Conservation (phyloP, 2,888 invertebrate species). For the Eilema griseolum region DNA sequence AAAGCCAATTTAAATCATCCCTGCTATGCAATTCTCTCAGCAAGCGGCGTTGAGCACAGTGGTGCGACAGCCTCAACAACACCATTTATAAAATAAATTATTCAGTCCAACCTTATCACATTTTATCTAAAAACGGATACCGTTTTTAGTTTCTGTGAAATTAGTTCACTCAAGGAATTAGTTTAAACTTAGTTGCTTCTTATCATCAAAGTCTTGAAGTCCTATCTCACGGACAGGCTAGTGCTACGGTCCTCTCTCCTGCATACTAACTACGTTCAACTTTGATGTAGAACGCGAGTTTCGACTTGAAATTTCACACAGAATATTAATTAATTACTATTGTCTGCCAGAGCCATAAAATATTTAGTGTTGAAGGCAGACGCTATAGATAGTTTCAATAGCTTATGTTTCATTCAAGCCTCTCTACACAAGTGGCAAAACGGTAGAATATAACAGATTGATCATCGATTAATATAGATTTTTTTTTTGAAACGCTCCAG, state of each 20-base stretch:
- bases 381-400: no score
- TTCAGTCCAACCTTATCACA: not conserved
- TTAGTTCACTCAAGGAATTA: not conserved
- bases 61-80: no score
- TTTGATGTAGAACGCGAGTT: not conserved
- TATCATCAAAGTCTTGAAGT: slow-evolving; percentile 4
- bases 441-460: no score
- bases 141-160: not conserved
- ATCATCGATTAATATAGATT: no score
- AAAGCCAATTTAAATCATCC: no score
- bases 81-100: not conserved
- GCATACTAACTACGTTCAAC: slow-evolving; percentile 2
- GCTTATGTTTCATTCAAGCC: no score
- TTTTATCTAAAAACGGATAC: not conserved
- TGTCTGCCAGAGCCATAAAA: not conserved
- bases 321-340: not conserved
- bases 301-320: not conserved
- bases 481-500: no score
- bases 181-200: not conserved
- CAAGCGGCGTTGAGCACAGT: no score
- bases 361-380: not conserved
- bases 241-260: not conserved
- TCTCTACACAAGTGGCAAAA: no score
- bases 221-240: not conserved
- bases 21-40: no score